Conservation (phyloP, 2,113 vertebrate genomes). For the Miniopterus natalensis region DNA sequence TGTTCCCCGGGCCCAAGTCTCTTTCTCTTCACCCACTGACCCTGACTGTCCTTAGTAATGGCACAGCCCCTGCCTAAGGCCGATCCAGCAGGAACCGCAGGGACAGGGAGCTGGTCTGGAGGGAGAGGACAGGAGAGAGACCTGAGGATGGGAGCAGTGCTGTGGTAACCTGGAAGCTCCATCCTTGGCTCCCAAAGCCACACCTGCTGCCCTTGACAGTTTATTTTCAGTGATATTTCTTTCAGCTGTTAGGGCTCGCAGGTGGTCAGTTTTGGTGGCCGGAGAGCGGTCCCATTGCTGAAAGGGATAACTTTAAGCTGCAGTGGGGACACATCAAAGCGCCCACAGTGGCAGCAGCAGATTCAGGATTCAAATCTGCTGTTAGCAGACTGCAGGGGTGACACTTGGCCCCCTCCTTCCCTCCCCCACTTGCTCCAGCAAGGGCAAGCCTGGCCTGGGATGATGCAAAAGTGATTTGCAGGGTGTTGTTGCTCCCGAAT, state of each 20-base stretch:
- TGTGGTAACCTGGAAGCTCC: neutral
- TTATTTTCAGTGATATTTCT: neutral
- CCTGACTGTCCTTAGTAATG: neutral
- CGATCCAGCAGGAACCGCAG: neutral
- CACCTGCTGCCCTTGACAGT: neutral
- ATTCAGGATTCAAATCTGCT: constrained; percentile 23
- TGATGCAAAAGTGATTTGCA: neutral
- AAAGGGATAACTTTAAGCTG: constrained; percentile 24
- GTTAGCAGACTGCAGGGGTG: neutral
- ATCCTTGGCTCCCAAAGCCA: neutral
- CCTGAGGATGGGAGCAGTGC: neutral
- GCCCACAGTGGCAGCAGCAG: rapidly evolving
- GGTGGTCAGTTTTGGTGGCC: neutral
- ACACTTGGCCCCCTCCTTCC: neutral
- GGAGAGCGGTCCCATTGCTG: neutral
- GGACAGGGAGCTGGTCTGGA: neutral
- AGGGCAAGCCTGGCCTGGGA: neutral
- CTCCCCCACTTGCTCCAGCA: neutral
- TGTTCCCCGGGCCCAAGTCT: neutral
- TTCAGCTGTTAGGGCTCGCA: neutral
- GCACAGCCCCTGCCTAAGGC: neutral
- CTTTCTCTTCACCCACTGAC: neutral
- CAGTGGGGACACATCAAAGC: neutral
- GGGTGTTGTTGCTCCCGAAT: neutral
- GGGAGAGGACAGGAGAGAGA: neutral